phyloP scores from a whole-genome alignment of 2,888 invertebrate species.

The Ischnura elegans region DNA sequence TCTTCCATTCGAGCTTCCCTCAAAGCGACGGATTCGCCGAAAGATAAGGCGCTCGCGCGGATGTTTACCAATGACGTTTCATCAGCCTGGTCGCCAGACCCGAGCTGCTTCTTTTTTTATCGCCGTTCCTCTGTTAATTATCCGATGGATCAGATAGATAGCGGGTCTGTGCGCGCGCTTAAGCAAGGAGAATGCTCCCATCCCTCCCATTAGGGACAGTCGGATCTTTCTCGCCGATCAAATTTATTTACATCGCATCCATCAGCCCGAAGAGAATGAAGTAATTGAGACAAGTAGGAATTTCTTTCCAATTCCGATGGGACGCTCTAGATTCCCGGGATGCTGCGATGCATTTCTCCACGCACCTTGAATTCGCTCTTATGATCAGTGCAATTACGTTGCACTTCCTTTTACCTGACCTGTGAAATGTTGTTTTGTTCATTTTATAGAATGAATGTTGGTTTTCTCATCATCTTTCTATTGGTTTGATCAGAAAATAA shows the following conservation, averaged over 20 bases:
- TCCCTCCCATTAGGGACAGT: background rate
- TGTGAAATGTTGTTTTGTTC: too few species aligned
- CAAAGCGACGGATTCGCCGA: slow-evolving; percentile 7
- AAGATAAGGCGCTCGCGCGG: slow-evolving; percentile 14
- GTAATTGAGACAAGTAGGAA: background rate
- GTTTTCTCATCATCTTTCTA: too few species aligned
- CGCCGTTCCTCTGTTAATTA: slow-evolving; percentile 17
- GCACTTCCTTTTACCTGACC: too few species aligned
- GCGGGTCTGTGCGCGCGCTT: background rate
- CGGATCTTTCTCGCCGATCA: background rate
- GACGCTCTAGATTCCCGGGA: background rate
- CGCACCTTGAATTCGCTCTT: background rate
- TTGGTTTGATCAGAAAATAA: too few species aligned
- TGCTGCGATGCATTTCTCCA: background rate
- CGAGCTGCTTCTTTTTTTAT: background rate
- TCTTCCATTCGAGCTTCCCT: background rate
- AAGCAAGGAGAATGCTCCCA: background rate
- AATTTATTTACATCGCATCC: background rate
- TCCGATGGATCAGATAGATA: slow-evolving; percentile 28
- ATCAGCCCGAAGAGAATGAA: background rate
- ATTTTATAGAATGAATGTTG: too few species aligned
- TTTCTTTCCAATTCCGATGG: background rate
- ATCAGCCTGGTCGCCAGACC: background rate
- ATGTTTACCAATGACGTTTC: slow-evolving; percentile 28
- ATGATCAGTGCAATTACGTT: too few species aligned